phyloP scores from a whole-genome alignment of 37 sponge, comb jelly and placozoan species.

The Tethya wilhelma region DNA sequence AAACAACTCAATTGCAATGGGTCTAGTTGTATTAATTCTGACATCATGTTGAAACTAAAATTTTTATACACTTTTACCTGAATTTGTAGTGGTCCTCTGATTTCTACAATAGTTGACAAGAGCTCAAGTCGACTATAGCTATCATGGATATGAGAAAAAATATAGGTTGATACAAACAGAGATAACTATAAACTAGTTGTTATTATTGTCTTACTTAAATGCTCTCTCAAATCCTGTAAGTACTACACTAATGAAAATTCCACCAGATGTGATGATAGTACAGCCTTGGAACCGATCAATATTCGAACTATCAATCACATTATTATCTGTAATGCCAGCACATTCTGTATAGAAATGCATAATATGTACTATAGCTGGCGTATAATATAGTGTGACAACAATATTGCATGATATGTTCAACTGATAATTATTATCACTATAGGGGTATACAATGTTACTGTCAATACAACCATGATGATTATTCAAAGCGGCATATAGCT shows the following conservation, averaged over 20 bases:
- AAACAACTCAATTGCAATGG: no score
- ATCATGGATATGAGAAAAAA: background rate
- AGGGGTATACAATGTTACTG: no score
- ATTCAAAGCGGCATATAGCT: background rate
- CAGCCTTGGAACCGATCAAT: constrained; percentile 28
- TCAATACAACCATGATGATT: no score
- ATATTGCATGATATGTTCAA: no score
- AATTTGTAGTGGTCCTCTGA: constrained; percentile 52
- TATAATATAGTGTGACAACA: no score
- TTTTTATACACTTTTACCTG: no score
- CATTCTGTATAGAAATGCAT: constrained; percentile 24
- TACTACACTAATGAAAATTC: background rate
- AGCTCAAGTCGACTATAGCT: constrained; percentile 12
- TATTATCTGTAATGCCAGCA: background rate
- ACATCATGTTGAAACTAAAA: no score
- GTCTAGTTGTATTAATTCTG: no score
- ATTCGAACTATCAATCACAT: background rate
- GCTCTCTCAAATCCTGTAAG: background rate
- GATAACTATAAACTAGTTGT: background rate
- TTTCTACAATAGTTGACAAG: constrained; percentile 51
- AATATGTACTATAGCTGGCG: no score
- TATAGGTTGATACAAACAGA: background rate
- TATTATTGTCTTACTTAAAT: background rate
- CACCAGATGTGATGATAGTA: constrained; percentile 36
- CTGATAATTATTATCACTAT: no score